Conservation (phyloP, 2,888 invertebrate genomes). For the Thereva unica region DNA sequence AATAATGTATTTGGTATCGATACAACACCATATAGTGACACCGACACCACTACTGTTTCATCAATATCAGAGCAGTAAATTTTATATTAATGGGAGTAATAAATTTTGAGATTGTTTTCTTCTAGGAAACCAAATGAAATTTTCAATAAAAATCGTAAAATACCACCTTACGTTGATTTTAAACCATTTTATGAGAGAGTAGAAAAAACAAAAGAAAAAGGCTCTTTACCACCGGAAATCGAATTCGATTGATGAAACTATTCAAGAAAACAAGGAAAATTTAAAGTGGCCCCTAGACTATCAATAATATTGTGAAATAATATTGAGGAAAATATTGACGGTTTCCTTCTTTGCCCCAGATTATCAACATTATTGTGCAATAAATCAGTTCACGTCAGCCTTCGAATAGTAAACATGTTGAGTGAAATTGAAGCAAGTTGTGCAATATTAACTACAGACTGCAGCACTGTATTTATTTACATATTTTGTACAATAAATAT, state of each 20-base stretch:
- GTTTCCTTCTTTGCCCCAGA: too few relatives aligned
- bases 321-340: too few relatives aligned
- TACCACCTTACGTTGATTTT: slow-evolving; percentile 85
- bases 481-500: too few relatives aligned
- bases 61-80: slow-evolving; percentile 24
- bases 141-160: slow-evolving; percentile 68
- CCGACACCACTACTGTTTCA: slow-evolving; percentile 24
- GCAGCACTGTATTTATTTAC: too few relatives aligned
- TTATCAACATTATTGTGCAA: too few relatives aligned
- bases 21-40: slow-evolving; percentile 11
- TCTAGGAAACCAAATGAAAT: slow-evolving; percentile 19
- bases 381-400: too few relatives aligned
- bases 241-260: slow-evolving; percentile 52
- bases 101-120: background rate
- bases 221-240: slow-evolving; percentile 69
- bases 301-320: too few relatives aligned
- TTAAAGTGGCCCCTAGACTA: too few relatives aligned
- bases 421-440: too few relatives aligned
- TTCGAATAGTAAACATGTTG: too few relatives aligned
- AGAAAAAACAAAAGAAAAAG: slow-evolving; percentile 67
- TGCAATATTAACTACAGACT: too few relatives aligned
- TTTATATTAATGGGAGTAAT: background rate
- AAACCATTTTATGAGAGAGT: slow-evolving; percentile 76
- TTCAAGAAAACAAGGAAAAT: too few relatives aligned
- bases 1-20: background rate